Evolutionary conservation across 2,113 vertebrate genomes (phyloP).

Genomic region (Forbesichthys papilliferus): DNA sequence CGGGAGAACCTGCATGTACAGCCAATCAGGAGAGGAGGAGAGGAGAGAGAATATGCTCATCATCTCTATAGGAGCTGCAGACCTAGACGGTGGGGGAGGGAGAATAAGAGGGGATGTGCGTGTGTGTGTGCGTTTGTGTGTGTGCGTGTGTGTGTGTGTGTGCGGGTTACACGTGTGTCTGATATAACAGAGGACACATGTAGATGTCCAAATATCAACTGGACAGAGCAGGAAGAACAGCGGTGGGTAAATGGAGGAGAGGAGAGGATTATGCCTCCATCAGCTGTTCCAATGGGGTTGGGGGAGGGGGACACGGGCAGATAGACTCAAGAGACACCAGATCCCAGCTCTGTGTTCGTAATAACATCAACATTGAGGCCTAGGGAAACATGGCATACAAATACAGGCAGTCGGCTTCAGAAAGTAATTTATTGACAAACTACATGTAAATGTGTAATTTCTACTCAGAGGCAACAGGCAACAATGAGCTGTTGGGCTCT

Average conservation of each 20-base stretch:
- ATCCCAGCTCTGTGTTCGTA: no score
- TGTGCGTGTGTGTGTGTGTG: no score
- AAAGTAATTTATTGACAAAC: not conserved
- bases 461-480: no score
- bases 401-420: not conserved
- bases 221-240: not conserved
- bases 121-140: no score
- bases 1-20: not conserved
- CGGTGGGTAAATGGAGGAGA: not conserved
- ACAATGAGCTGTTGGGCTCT: no score
- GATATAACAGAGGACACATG: no score
- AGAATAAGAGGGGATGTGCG: not conserved
- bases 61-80: conserved; percentile 64
- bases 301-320: not conserved
- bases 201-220: not conserved
- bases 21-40: not conserved
- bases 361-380: not conserved
- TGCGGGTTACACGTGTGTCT: no score
- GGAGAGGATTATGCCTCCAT: conserved; percentile 43
- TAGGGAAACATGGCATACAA: not conserved
- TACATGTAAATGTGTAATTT: not conserved
- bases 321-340: not conserved
- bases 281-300: conserved; percentile 47
- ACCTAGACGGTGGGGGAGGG: conserved; percentile 3
- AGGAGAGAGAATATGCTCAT: conserved; percentile 63